Base-by-base conservation (phyloP, 2,888 invertebrate species). In the Petrophora chlorosata region DNA sequence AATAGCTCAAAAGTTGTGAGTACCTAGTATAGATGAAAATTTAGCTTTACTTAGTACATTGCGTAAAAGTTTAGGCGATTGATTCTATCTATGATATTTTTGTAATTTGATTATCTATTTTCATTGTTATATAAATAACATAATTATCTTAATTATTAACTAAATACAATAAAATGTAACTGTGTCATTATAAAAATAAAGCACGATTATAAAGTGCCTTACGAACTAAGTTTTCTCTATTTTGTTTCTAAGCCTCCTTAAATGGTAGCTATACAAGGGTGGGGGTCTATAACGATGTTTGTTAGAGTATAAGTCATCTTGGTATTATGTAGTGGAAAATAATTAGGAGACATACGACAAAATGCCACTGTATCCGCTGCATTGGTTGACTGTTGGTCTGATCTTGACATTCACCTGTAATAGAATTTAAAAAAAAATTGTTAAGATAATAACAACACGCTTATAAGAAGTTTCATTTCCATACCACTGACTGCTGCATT, bases 371-470 rank as follows among this genome's bases (percentile, higher is more conserved):
- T 74, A 79, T 70, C 60, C 76, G 71, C 30, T 68, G 59, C n/a
- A 67, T 57, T 8, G 79, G 70, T 52, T 85, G 82, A 32, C 68
- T 65, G 67, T 72, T 88, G 32, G 84, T 79, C 53, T 81, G 77
- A 57, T 88, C 89, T 77, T 87, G 91, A 82, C 94, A 94, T 79
- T 94, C 93, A 65, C 94, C 94, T 94, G 89, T 3, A 85, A 87
- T 50, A 59, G 65, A 51, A 51, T 30, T 30, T 10, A 9, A 15
- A 25, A 7, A 4, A 33, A 12, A 15, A 16, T 13, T 17, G 10
- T 13, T 8, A 35, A 28, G 8, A 10, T 12, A 14, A 16, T 26
- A 13, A 15, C n/a, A n/a, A n/a, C n/a, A n/a, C n/a, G n/a, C n/a
- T n/a, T n/a, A n/a, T n/a, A n/a, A n/a, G n/a, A n/a, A n/a, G n/a